A percentile compares a stretch with the other conserved stretches of the same genome.
phyloP scores from a whole-genome alignment of 2,113 vertebrate genomes.

The Clarias gariepinus region DNA sequence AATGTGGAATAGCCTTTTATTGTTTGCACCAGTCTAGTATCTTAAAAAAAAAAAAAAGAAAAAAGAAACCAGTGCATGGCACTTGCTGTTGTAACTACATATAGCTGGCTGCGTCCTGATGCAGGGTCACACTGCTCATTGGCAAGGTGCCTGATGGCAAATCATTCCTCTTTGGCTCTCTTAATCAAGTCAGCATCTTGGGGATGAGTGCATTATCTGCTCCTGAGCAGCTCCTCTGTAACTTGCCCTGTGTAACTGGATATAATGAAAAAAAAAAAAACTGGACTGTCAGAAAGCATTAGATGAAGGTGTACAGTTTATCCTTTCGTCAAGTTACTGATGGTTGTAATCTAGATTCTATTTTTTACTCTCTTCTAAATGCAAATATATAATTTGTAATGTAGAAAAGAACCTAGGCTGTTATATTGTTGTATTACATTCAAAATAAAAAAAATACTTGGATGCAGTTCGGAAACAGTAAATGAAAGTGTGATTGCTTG shows the following conservation, averaged over 20 bases:
- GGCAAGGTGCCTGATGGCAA: not conserved
- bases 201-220: conserved; percentile 38
- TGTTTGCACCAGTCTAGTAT: not conserved
- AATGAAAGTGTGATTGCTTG: not conserved
- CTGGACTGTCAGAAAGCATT: conserved; percentile 25
- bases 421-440: not conserved
- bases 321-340: not conserved
- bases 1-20: not conserved
- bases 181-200: conserved; percentile 30
- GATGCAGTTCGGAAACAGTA: not conserved
- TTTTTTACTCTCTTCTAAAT: not conserved
- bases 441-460: not conserved
- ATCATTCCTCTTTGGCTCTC: conserved; percentile 15
- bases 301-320: conserved; percentile 10
- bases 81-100: not conserved
- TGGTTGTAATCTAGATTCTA: conserved; percentile 12
- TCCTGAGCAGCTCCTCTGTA: conserved; percentile 31
- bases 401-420: not conserved
- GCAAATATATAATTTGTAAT: not conserved
- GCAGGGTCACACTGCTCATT: not conserved
- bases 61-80: not conserved
- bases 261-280: conserved; percentile 20
- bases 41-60: no score
- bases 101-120: conserved; percentile 14
- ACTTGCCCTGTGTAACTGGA: conserved; percentile 32